phyloP scores from a whole-genome alignment of 2,797 vertebrate species.

The Mastacembelus armatus region DNA sequence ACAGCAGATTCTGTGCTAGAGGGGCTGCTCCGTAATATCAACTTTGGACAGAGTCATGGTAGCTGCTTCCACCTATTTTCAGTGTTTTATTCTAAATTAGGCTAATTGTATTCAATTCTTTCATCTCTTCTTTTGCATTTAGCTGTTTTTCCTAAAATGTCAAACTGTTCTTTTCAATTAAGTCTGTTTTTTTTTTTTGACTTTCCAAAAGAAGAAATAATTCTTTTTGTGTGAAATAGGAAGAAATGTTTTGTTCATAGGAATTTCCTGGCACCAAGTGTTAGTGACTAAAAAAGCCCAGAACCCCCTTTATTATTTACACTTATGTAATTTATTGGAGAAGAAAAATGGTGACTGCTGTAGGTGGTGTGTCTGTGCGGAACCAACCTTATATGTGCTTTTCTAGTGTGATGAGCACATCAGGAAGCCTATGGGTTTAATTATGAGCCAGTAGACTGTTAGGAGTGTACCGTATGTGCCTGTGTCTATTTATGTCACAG shows the following conservation, averaged over 20 bases:
- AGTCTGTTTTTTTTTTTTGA: no score
- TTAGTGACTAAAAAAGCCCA: no score
- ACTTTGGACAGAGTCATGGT: neutral
- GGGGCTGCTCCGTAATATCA: neutral
- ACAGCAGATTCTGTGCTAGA: neutral
- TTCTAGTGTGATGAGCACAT: constrained; percentile 33
- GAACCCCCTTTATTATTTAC: neutral
- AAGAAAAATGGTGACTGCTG: neutral
- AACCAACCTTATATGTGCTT: constrained; percentile 15
- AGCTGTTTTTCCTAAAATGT: no score
- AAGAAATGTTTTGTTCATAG: no score
- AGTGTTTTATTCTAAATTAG: no score
- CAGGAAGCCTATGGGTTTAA: constrained; percentile 35
- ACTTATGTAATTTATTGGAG: constrained; percentile 10
- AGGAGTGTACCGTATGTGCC: constrained; percentile 23
- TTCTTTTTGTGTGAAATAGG: no score
- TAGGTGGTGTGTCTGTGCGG: constrained; percentile 8
- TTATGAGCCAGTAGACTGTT: constrained; percentile 25
- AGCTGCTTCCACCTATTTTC: no score
- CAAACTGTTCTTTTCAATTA: no score
- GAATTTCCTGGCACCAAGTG: no score
- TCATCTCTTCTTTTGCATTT: no score
- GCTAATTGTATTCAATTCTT: no score
- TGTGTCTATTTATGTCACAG: constrained; percentile 18
- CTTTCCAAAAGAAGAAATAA: no score